Conservation (phyloP, 2,113 vertebrate species). For the Zeus faber region DNA sequence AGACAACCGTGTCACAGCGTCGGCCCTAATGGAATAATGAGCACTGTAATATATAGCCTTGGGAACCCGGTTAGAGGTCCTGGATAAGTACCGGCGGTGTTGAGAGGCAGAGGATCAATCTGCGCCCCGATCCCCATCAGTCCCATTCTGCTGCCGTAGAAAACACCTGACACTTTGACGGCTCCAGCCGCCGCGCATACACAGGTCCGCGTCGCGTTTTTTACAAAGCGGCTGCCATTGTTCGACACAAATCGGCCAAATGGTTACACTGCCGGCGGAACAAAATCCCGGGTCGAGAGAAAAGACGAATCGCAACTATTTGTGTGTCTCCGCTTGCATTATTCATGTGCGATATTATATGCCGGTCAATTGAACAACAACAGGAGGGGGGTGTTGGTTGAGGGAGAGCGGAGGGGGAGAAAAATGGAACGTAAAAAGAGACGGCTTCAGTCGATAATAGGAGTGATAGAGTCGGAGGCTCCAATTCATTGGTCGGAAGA, state of each 20-base stretch:
- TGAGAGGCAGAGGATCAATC: constrained; percentile 40
- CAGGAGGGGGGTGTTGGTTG: constrained; percentile 22
- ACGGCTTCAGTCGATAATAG: constrained; percentile 59
- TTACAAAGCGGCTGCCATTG: constrained; percentile 46
- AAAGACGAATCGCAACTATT: constrained; percentile 54
- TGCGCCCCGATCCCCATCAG: constrained; percentile 33
- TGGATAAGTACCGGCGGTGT: constrained; percentile 21
- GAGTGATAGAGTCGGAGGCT: constrained; percentile 63
- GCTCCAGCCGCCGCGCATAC: too few species aligned
- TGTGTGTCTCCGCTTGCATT: constrained; percentile 59
- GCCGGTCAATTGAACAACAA: constrained; percentile 58
- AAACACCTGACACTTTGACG: too few species aligned
- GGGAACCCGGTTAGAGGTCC: constrained; percentile 38
- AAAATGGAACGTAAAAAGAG: constrained; percentile 65
- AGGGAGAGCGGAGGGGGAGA: constrained; percentile 36
- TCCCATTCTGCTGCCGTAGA: too few species aligned
- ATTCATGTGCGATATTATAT: constrained; percentile 64
- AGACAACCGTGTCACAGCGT: too few species aligned
- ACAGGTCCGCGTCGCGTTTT: background rate
- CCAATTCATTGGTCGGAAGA: constrained; percentile 66
- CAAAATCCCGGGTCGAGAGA: constrained; percentile 40
- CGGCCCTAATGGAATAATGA: too few species aligned
- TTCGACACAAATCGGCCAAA: constrained; percentile 38
- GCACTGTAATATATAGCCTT: too few species aligned
- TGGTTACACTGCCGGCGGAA: constrained; percentile 49